phyloP scores from a whole-genome alignment of 2,888 invertebrate genomes.

The Pomacea canaliculata region DNA sequence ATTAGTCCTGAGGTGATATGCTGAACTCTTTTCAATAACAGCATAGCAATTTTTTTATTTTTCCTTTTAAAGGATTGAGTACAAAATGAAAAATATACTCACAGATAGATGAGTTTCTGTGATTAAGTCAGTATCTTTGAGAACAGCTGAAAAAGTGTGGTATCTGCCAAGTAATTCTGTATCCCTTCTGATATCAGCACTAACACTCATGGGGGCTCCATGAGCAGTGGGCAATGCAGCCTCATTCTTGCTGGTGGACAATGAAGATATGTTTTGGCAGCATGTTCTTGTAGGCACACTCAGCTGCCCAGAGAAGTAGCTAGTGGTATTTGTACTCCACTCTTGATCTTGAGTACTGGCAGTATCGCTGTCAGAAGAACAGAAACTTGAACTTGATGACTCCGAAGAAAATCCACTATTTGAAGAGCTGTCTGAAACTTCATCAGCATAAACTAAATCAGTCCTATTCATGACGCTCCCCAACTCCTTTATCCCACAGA shows the following conservation, averaged over 20 bases:
- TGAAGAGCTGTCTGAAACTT: constrained; percentile 27
- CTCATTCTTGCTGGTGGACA: constrained; percentile 13
- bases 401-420: constrained; percentile 22
- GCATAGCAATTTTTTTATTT: no score
- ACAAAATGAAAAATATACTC: no score
- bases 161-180: no score
- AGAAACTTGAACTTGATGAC: constrained; percentile 1
- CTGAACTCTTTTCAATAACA: no score
- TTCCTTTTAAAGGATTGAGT: no score
- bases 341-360: constrained; percentile 22
- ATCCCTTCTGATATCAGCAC: no score
- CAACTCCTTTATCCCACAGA: background rate
- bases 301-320: constrained; percentile 15
- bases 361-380: constrained; percentile 27
- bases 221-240: constrained; percentile 13
- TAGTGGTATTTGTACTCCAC: constrained; percentile 29
- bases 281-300: no score
- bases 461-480: constrained; percentile 31
- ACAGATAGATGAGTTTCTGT: no score
- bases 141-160: no score
- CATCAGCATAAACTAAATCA: constrained; percentile 23
- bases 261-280: no score
- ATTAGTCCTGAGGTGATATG: no score
- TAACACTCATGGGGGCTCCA: constrained; percentile 23
- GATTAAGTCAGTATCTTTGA: no score